Evolutionary conservation across 2,797 vertebrate species (phyloP), one percentile per base, ranked within the genome.

Genomic region (Acanthiza pusilla): DNA sequence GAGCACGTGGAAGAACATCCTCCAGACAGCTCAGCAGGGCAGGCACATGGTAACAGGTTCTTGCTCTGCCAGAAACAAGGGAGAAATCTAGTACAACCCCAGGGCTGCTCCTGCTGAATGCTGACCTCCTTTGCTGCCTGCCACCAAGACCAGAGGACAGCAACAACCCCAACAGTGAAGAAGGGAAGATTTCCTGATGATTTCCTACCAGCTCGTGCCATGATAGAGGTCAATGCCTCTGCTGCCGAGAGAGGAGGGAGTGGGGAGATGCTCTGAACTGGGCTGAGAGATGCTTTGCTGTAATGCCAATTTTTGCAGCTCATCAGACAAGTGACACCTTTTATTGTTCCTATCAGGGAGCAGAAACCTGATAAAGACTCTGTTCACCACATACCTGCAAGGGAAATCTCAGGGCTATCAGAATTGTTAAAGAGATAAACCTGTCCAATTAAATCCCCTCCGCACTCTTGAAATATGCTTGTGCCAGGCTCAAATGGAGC

Each of bases 401-500:
- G 92, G 91, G 54, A 94, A 93, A 95, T 75, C 75, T 88, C 72
- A 76, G 51, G 88, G 72, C 81, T 89, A 95, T 88, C 78, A 79
- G 81, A 89, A 90, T 58, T 91, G 83, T 93, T 95, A 95, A 91
- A 95, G 77, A 85, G 48, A 95, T 92, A 94, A 94, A 93, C 58
- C 83, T 92, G 93, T 92, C 93, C 90, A 93, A 73, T 94, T 95
- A 96, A 96, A 95, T 95, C 81, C 84, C 67, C 72, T 94, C 77
- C 55, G 48, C 61, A 89, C 77, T 91, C 83, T 89, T 91, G 91
- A 94, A 89, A 87, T 45, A 86, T 76, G 43, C 53, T 89, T 60
- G 62, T 89, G 88, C 82, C 85, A 94, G 87, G 71, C 5, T 1
- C 77, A 94, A 89, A 89, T 62, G 85, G 86, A 93, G 78, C 88